Base-by-base conservation (phyloP, 1,140 invertebrate species). In the Trichonephila clavipes region DNA sequence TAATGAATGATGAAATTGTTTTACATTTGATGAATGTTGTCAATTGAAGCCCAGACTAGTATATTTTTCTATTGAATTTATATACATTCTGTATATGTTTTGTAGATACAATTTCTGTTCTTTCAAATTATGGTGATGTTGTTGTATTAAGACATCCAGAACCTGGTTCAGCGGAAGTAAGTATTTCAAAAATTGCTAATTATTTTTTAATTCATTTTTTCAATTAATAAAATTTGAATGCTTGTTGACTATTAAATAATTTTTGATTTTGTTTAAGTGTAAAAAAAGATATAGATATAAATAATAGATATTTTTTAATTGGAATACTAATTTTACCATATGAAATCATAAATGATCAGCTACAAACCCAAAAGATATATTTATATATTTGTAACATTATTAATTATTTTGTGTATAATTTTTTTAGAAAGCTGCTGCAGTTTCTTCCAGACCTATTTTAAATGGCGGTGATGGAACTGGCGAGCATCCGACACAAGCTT, bases 401-500 rank as follows among this genome's bases (percentile, higher is more conserved):
- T 64, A 64, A 64, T 64, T 64, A 18, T 6, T 10, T 51, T 51
- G 51, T 3, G 10, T 44, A 28, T 24, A 24, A 6, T 34, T 51
- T 69, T 94, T 96, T 51, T 94, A 99, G 98, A 96, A 97, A 95
- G 98, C 98, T 24, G 97, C 98, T 0, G 96, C 97, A 21, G 97
- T 97, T 93, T 98, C 97, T 95, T 97, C 97, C 1, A 99, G 98
- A 95, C 99, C 99, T 0, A 96, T 99, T 7, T 97, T 99, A 62
- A 99, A 99, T 96, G 99, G 98, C 51, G 99, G 99, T 21, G 99
- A 99, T 96, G 99, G 99, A 44, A 97, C 98, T 8, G 99, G 99
- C 0, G 99, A 99, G 96, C 99, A 99, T 96, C 99, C 99, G 0
- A 99, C 99, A 0, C 99, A 99, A 96, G 99, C 99, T 0, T 96